phyloP scores from a whole-genome alignment of 2,113 vertebrate species.

The Scomber scombrus region DNA sequence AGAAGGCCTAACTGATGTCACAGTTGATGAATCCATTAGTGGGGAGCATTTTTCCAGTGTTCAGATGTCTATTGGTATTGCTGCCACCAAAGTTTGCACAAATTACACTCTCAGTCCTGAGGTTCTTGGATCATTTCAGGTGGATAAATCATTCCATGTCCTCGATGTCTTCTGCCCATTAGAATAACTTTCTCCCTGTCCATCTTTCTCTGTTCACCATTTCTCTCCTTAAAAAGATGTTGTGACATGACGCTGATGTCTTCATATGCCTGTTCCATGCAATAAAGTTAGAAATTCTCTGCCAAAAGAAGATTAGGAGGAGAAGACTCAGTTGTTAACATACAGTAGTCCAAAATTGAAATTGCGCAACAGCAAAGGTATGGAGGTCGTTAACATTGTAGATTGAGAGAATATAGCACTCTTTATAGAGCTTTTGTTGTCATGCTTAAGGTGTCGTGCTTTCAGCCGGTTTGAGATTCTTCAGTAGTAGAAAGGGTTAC shows the following conservation, averaged over 20 bases:
- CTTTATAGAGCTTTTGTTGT: not conserved
- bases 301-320: conserved; percentile 5
- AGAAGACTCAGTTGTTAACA: conserved; percentile 24
- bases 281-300: not conserved
- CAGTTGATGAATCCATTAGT: too few species aligned
- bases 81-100: too few species aligned
- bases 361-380: too few species aligned
- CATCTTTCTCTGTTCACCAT: not conserved
- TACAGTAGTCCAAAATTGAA: too few species aligned
- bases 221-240: not conserved
- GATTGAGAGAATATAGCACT: too few species aligned
- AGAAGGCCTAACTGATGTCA: too few species aligned
- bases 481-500: not conserved
- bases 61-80: too few species aligned
- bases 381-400: too few species aligned
- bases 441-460: not conserved
- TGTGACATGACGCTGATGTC: conserved; percentile 7
- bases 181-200: not conserved
- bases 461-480: not conserved
- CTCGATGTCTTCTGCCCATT: not conserved
- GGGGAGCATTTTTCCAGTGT: too few species aligned
- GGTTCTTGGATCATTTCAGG: too few species aligned
- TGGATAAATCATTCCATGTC: too few species aligned
- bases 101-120: too few species aligned
- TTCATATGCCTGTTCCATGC: conserved; percentile 19